These are phyloP conservation scores for Phoronis australis DNA, from an alignment of 2,888 invertebrate species.

Conservation along the genomic window DNA sequence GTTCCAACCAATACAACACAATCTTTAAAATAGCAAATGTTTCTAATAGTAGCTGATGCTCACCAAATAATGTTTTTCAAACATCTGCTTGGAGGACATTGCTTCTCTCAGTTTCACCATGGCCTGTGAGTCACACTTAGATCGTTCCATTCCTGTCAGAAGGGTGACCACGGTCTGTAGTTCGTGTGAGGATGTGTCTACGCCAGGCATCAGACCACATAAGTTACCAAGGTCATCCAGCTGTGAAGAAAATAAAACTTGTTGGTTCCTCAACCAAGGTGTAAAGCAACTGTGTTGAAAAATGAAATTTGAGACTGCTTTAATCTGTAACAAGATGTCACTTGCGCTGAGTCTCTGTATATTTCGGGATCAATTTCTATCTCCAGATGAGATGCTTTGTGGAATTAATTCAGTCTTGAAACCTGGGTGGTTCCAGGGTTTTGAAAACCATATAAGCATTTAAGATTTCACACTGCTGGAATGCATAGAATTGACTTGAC, in stretches of 20 bases:
- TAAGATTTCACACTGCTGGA: too few species aligned
- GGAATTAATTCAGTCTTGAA: too few species aligned
- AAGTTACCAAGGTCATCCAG: conserved; percentile 77
- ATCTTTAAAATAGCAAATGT: too few species aligned
- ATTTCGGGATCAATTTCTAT: conserved; percentile 17
- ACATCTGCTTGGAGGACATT: conserved; percentile 79
- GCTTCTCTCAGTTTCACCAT: conserved; percentile 84
- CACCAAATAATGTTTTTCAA: conserved; percentile 81
- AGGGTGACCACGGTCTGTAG: conserved; percentile 84
- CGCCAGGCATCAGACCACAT: conserved; percentile 82
- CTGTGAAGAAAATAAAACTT: conserved; percentile 54
- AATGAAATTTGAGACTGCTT: too few species aligned
- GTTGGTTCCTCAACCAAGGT: too few species aligned
- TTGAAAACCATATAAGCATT: too few species aligned
- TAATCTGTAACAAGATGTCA: conserved; percentile 20
- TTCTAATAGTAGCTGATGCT: too few species aligned
- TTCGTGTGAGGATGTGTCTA: conserved; percentile 73
- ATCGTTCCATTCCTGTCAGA: conserved; percentile 71
- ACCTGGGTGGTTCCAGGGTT: too few species aligned
- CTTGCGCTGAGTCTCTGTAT: conserved; percentile 17
- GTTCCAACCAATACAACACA: too few species aligned
- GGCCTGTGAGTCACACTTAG: conserved; percentile 55
- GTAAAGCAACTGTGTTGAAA: too few species aligned
- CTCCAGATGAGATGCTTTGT: too few species aligned
- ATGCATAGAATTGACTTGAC: too few species aligned